Base-by-base conservation (phyloP, 2,113 vertebrate genomes). In the Brachirus orientalis region DNA sequence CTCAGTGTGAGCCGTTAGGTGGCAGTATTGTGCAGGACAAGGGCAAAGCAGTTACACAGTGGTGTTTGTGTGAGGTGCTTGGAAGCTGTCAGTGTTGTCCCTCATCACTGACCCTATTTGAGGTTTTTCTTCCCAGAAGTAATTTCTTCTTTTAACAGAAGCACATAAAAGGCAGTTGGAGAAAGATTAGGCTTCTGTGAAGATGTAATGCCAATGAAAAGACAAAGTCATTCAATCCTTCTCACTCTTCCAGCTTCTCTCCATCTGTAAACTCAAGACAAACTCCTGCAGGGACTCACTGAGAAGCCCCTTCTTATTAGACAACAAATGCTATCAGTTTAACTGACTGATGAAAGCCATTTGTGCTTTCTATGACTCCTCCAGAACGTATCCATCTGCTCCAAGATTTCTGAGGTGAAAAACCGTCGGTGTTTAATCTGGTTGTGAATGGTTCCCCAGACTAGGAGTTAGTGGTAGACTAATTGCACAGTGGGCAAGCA, bases 401-500 rank as follows among this genome's bases (percentile, higher is more conserved):
- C 52, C 9, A 45, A 47, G 55, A 82, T 80, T 85, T 81, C 71
- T 71, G 83, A 88, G 84, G 86, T 87, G 78, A 86, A 86, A 89
- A 88, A 83, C 85, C 77, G 80, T 90, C 86, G 75, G 81, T 74
- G 65, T 91, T 90, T 91, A 86, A 92, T 90, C 86, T 91, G 88
- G 90, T 85, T 73, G 84, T 77, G 86, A 92, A 90, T 90, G 88
- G 89, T 91, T 90, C 89, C 91, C 85, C 72, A 90, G 86, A 90
- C 88, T 79, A 79, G 80, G 83, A 90, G 89, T 90, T 92, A 92
- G 90, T 76, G 87, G 91, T 85, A 68, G 81, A 86, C 82, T 92
- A 91, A 92, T 93, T 92, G 91, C 81, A 88, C 76, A 83, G 84
- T 69, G 82, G 88, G 90, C 89, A 82, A 40, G 36, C 66, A 86